Evolutionary conservation across 1,140 invertebrate species (phyloP), one percentile per base, ranked within the genome.

Genomic region (Laupala kohalensis): DNA sequence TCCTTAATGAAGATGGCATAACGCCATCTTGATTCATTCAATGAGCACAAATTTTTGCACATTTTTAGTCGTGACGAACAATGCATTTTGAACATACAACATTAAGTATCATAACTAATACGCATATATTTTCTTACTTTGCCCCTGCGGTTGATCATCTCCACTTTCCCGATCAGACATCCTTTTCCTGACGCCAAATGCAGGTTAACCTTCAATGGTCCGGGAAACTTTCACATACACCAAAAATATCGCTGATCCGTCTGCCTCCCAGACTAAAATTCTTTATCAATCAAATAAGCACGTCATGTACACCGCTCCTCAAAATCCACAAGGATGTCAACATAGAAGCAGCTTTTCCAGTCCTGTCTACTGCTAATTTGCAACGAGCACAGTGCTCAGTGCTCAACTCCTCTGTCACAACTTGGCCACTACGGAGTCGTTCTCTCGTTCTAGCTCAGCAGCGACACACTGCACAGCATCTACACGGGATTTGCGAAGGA

Each of bases 91-190:
- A 6, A 28, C 19, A 68, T 2, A 68, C 19, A 25, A 26, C 67
- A 28, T 68, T 29, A 26, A 68, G 19, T 28, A 29, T 68, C 23
- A 68, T n/a, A 26, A 5, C 29, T 19, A 68, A 6, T n/a, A 71
- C 70, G 26, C 62, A 71, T 71, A 53, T 62, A 27, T 37, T 65
- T 25, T 73, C 83, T 81, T 81, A 84, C 83, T 84, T 82, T 83
- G 83, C 71, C 78, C 78, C 76, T 79, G 80, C 75, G 81, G 82
- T 78, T 84, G 83, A 77, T 85, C 83, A 81, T 85, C 84, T 77
- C 83, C 82, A 78, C 84, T 85, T 79, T 84, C 84, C 74, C 82
- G 83, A 80, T 85, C 84, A 78, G 84, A 85, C 84, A 85, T 85
- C 76, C 75, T 80, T 76, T 79, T 74, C 75, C 75, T 76, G 37